Evolutionary conservation across 1,140 invertebrate genomes (phyloP).

Genomic region (Eupeodes corollae): DNA sequence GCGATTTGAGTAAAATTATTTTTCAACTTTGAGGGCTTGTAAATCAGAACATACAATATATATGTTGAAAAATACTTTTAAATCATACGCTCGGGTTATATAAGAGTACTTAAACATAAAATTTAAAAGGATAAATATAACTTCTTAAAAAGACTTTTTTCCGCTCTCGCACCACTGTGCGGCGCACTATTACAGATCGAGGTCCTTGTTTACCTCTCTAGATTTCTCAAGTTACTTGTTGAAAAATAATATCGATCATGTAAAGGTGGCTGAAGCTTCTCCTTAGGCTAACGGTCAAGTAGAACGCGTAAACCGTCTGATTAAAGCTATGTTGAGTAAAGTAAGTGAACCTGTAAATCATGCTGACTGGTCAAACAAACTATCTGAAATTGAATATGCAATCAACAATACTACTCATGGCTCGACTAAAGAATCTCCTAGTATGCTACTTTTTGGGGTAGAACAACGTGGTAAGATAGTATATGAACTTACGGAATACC

Average conservation of each 20-base stretch:
- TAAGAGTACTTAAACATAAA: no score
- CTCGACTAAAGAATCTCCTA: conserved; percentile 10
- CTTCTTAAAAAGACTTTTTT: no score
- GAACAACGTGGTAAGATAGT: not conserved
- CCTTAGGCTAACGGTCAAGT: no score
- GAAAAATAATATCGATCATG: conserved; percentile 8
- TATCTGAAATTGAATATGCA: conserved; percentile 12
- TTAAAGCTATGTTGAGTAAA: conserved; percentile 10
- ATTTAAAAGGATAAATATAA: no score
- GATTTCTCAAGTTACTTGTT: conserved; percentile 14
- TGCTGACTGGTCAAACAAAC: conserved; percentile 11
- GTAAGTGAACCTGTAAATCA: no score
- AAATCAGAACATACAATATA: no score
- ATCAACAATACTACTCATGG: conserved; percentile 15
- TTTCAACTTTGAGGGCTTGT: no score
- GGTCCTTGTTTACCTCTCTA: conserved; percentile 18
- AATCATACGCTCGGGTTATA: no score
- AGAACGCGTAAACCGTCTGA: conserved; percentile 11
- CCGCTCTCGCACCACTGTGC: no score
- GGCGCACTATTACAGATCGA: conserved; percentile 16
- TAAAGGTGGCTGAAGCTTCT: conserved; percentile 4
- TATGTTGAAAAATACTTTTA: no score
- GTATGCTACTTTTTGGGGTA: conserved; percentile 13
- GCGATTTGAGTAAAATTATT: no score
- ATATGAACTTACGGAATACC: not conserved